A percentile compares a stretch with the other conserved stretches of the same genome.
These are phyloP conservation scores for Rallus crepitans DNA, from an alignment of 2,797 vertebrate species.

Conservation along the genomic window DNA sequence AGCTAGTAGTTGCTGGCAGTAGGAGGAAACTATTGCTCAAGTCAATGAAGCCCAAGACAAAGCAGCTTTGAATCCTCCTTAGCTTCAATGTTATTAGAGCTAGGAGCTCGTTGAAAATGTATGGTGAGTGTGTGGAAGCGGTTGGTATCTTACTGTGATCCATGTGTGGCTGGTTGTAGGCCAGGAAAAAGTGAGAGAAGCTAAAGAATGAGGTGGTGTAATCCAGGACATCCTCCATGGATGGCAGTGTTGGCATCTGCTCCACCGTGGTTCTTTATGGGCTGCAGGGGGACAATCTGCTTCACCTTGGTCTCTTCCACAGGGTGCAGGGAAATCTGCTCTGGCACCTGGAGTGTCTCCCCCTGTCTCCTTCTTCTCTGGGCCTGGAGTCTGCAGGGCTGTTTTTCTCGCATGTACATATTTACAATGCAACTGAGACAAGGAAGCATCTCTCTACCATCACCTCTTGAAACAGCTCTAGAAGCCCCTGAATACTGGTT, in stretches of 20 bases:
- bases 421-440: not conserved
- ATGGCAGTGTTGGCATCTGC: not conserved
- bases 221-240: fast-evolving
- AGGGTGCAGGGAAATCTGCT: not conserved
- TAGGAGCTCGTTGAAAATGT: not conserved
- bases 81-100: not conserved
- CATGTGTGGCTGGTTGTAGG: not conserved
- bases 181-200: not conserved
- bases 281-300: not conserved
- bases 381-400: not conserved
- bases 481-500: not conserved
- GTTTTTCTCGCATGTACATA: not conserved
- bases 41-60: not conserved
- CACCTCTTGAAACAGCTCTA: not conserved
- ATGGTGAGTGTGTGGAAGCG: not conserved
- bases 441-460: not conserved
- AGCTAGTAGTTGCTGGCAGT: not conserved
- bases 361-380: not conserved
- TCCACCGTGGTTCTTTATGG: fast-evolving
- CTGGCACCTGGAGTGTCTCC: not conserved
- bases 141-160: not conserved
- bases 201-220: not conserved
- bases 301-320: not conserved
- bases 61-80: not conserved
- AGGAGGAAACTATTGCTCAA: not conserved